phyloP scores from a whole-genome alignment of 2,797 vertebrate species.

The Chromis chromis region DNA sequence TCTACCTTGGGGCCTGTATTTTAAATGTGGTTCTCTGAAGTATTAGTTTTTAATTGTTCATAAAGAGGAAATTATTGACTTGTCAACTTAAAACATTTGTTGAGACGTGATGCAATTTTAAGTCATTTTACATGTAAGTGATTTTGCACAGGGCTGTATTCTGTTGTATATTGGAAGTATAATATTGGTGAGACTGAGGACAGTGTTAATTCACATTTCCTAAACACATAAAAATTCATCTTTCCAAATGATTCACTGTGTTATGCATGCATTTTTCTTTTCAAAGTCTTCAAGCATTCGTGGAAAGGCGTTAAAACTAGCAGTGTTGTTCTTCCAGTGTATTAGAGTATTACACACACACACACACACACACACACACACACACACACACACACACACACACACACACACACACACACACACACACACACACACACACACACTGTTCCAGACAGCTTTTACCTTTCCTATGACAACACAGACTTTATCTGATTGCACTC shows the following conservation, averaged over 20 bases:
- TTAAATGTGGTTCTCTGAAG: no score
- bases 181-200: no score
- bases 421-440: background rate
- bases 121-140: no score
- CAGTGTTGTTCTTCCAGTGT: background rate
- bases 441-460: background rate
- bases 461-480: background rate
- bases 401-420: no score
- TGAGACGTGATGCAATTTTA: no score
- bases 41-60: no score
- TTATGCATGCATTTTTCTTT: background rate
- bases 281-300: background rate
- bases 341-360: no score
- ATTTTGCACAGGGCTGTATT: no score
- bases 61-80: no score
- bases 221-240: background rate
- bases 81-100: no score
- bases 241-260: background rate
- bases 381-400: background rate
- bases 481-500: constrained; percentile 3
- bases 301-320: background rate
- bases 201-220: background rate
- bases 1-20: no score
- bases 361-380: background rate
- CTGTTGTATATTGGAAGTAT: no score